Evolutionary conservation across 1,140 invertebrate genomes (phyloP).

Genomic region (Dreissena rostriformis): DNA sequence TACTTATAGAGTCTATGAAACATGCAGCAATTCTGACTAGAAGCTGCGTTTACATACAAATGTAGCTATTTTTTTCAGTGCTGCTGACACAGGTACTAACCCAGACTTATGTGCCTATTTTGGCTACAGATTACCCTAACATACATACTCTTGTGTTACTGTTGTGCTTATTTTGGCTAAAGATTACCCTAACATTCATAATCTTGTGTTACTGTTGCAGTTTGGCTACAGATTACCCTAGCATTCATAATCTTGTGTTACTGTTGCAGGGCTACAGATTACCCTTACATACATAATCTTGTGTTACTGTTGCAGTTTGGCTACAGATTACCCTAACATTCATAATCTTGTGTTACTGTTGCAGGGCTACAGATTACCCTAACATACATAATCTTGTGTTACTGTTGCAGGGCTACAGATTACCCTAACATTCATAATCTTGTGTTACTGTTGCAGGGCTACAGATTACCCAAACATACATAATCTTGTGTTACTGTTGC

Average conservation of each 20-base stretch:
- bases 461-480: background rate
- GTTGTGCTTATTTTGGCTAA: background rate
- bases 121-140: background rate
- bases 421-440: too few relatives aligned
- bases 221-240: too few relatives aligned
- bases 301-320: background rate
- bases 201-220: conserved; percentile 48
- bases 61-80: conserved; percentile 46
- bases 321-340: too few relatives aligned
- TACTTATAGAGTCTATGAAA: too few relatives aligned
- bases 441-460: background rate
- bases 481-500: conserved; percentile 24
- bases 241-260: background rate
- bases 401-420: too few relatives aligned
- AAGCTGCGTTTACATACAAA: too few relatives aligned
- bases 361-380: conserved; percentile 53
- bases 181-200: too few relatives aligned
- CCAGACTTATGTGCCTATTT: conserved; percentile 27
- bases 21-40: too few relatives aligned
- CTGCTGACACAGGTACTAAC: conserved; percentile 57
- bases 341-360: conserved; percentile 23
- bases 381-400: conserved; percentile 12
- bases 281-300: too few relatives aligned
- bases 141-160: background rate
- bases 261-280: background rate